Conservation (phyloP, 2,797 vertebrate species). For the Botia kubotai region DNA sequence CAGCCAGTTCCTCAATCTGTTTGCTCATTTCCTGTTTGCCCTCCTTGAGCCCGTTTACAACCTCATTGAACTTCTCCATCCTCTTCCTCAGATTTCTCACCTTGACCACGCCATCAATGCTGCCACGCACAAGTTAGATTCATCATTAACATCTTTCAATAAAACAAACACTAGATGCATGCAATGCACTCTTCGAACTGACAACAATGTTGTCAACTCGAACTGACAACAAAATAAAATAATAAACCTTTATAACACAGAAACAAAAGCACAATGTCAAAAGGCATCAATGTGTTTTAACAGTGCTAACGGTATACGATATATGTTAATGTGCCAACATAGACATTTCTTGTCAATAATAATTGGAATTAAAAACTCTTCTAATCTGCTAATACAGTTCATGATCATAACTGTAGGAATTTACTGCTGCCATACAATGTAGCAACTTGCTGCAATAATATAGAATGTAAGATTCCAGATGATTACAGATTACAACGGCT, state of each 20-base stretch:
- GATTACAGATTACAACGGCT: no score
- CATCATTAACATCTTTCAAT: no score
- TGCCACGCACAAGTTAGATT: conserved; percentile 59
- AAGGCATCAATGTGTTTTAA: no score
- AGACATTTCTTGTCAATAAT: neutral
- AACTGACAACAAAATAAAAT: no score
- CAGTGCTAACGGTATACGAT: no score
- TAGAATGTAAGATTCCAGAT: neutral
- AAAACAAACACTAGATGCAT: no score
- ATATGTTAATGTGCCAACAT: neutral
- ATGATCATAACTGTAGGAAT: neutral
- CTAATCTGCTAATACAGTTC: neutral
- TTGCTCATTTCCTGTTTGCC: conserved; percentile 93
- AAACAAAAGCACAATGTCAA: no score
- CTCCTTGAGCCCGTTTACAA: conserved; percentile 90
- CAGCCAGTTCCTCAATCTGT: conserved; percentile 86
- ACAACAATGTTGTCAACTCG: no score
- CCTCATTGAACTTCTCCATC: conserved; percentile 89
- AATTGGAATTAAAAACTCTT: neutral
- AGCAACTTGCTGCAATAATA: neutral
- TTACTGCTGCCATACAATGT: neutral
- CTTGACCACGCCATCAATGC: conserved; percentile 92
- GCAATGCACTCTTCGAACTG: no score
- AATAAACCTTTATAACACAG: no score
- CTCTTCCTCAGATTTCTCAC: conserved; percentile 88